Evolutionary conservation across 2,888 invertebrate species (phyloP), one percentile per base, ranked within the genome.

Genomic region (Amphipyra tragopoginis): DNA sequence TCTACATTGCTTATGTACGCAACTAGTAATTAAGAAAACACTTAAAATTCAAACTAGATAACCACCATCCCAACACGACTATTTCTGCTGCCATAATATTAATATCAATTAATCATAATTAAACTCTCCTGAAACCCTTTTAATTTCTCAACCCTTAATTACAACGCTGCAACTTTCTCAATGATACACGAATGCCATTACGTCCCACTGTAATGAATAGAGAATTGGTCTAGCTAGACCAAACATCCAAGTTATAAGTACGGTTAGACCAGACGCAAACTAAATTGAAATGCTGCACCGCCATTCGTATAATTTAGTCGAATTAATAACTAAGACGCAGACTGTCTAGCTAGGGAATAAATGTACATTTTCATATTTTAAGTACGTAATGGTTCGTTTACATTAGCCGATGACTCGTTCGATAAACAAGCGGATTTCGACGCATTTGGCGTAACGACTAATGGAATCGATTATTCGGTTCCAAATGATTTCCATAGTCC

Each of bases 231-330:
- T 65, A 34, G 14, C 66, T 72, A 74, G 64, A 72, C 61, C 36
- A 51, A 68, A 65, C 57, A 60, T 15, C 45, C 5, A 49, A 67
- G 48, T 57, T 53, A 36, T 57, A 54, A 56, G 40, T 55, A 42
- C 38, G 10, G 11, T 21, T 14, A 55, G 40, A 33, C 21, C 7
- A 65, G 55, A 61, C 15, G 15, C 51, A 39, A 47, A 40, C 33
- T 58, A 52, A 63, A 56, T 52, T 53, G 45, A 40, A 59, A 63
- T 56, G 36, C 53, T 48, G 62, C 58, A 57, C 47, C 48, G 10
- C 15, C 69, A 65, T 69, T 73, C 53, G 66, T 53, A 59, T 60
- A 72, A 78, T 78, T 71, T 65, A 70, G 55, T 49, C 43, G 45
- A 65, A 65, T 69, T 72, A 72, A 72, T 75, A 74, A 72, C 64